Base-by-base conservation (phyloP, 2,113 vertebrate species). In the Ptilorrhoa leucosticta region DNA sequence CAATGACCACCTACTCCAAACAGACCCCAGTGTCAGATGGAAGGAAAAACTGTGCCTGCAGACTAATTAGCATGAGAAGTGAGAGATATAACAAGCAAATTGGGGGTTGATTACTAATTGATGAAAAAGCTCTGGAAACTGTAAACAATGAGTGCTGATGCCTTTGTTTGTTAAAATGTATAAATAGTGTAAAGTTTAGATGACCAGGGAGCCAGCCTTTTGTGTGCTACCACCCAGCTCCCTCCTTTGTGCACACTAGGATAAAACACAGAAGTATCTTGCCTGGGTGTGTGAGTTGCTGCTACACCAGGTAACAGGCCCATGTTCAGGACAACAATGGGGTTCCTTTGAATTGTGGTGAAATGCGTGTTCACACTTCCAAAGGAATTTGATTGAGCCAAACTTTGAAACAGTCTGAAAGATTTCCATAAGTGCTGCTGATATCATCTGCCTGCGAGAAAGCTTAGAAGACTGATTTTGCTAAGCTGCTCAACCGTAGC, bases 271-370 rank as follows among this genome's bases (percentile, higher is more conserved):
- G 13, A n/a, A 60, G 15, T 22, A 30, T 31, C 24, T 40, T 3
- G 3, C 30, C 13, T 12, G 10, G 11, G 7, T 33, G 18, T 11
- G 30, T 28, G 23, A 45, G 40, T 24, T 68, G 16, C 16, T 37
- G 22, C 23, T 45, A 39, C 28, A 30, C 18, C 39, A 37, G 23
- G 45, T 33, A 82, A 30, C 15, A 57, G 17, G 7, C 2, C 33
- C 0, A 0, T 44, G 9, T 30, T 66, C 16, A 17, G 33, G 28
- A 66, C 15, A 58, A 4, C 22, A 33, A 10, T 0, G 0, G 16
- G 2, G 5, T 19, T 85, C 24, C 44, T 93, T 65, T 82, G 39
- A 63, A 58, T 66, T 48, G 48, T 4, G 16, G 37, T 58, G 12
- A 87, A 81, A 77, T 66, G 23, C 10, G 53, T 8, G 4, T 33